Evolutionary conservation across 2,113 vertebrate genomes (phyloP), one percentile per base, ranked within the genome.

Genomic region (Physeter macrocephalus): DNA sequence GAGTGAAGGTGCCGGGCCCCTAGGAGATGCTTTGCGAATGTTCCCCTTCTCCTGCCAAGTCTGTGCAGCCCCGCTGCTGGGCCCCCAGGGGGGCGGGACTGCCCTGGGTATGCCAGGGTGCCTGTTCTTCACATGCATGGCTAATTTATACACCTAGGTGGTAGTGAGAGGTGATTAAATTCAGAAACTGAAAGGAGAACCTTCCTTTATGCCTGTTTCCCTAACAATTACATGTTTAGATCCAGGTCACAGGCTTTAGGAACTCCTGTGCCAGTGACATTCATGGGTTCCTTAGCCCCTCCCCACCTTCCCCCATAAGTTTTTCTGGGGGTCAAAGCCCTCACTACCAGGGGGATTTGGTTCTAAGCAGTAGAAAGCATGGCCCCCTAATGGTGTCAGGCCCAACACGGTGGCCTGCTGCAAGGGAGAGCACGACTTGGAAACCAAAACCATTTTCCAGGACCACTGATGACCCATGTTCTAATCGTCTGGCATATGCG

Each of bases 51-150:
- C 17, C 67, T 13, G n/a, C 66, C 20, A 1, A n/a, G 52, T 84
- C 62, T 61, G 17, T 49, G 12, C 21, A 80, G 69, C 34, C 54
- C 34, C 18, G 20, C 1, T 5, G 0, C 77, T 41, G 31, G 25
- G 23, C 7, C 21, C 59, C 7, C 31, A 0, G 29, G 25, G 43
- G 12, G 36, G 34, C 66, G 25, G 7, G 25, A 12, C 25, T 9
- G 3, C n/a, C 3, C 13, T n/a, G 69, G 57, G 46, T 29, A 1
- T 62, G 25, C 21, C 9, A 0, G 62, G 10, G 4, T 25, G 1
- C 34, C 62, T 59, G 18, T 41, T 84, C 20, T 69, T 80, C 29
- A 43, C 31, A 6, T 5, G 6, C 18, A 18, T 21, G 12, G 1
- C 27, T 31, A 18, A 66, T n/a, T 41, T 31, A 6, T 17, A 29